Percentiles rank a stretch among this genome's conserved stretches.
Evolutionary conservation across 2,888 invertebrate genomes (phyloP).

Genomic region (Cacoxenus indagator): DNA sequence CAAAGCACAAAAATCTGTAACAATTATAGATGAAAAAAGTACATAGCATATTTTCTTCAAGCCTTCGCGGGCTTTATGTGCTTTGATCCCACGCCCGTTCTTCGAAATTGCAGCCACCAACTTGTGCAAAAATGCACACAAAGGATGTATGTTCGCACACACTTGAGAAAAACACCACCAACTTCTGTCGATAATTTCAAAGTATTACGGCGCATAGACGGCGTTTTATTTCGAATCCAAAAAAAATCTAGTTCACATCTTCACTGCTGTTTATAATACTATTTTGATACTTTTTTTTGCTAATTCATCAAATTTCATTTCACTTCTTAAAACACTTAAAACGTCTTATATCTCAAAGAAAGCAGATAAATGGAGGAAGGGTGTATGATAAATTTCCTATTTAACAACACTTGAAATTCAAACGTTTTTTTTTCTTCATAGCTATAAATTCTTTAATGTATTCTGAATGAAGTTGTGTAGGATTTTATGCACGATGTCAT

Average conservation of each 20-base stretch:
- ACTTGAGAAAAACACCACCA: no score
- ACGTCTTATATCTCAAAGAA: constrained; percentile 2
- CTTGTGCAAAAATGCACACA: no score
- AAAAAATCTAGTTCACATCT: no score
- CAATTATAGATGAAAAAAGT: no score
- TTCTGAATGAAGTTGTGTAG: background rate
- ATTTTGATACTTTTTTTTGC: background rate
- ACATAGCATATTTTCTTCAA: no score
- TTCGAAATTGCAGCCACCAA: no score
- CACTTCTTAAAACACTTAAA: constrained; percentile 8
- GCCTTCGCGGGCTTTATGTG: no score
- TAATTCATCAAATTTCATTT: constrained; percentile 8
- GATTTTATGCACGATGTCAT: constrained; percentile 7
- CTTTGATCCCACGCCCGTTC: no score
- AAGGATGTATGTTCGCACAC: no score
- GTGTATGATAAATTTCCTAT: background rate
- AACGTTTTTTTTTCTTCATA: background rate
- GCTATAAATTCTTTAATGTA: constrained; percentile 13
- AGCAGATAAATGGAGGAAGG: background rate
- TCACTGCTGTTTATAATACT: background rate
- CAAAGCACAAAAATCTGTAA: no score
- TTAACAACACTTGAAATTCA: constrained; percentile 13
- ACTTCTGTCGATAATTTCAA: no score
- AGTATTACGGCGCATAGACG: background rate
- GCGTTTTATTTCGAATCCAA: background rate